These are phyloP conservation scores for Mylabris phalerata DNA, from an alignment of 1,140 invertebrate genomes.

Conservation along the genomic window DNA sequence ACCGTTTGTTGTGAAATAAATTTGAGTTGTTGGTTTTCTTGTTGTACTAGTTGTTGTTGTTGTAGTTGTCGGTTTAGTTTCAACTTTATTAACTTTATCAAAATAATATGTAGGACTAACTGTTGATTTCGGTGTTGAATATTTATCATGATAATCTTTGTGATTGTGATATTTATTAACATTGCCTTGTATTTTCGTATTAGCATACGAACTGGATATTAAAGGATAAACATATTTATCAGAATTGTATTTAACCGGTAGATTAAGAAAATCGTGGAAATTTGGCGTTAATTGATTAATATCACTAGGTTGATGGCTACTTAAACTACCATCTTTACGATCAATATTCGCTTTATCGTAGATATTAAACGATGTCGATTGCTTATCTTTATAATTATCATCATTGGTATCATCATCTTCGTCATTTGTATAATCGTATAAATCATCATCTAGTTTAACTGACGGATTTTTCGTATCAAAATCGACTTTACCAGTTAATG, in stretches of 20 bases:
- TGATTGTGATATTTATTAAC: constrained; percentile 57
- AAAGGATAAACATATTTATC: constrained; percentile 59
- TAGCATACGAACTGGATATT: constrained; percentile 65
- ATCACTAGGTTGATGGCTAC: constrained; percentile 42
- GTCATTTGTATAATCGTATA: constrained; percentile 34
- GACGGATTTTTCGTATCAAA: constrained; percentile 50
- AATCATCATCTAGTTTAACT: constrained; percentile 36
- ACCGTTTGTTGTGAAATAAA: constrained; percentile 22
- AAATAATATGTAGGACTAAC: constrained; percentile 34
- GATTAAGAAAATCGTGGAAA: constrained; percentile 61
- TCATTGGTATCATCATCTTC: constrained; percentile 12
- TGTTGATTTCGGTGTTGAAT: constrained; percentile 40
- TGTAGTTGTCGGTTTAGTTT: constrained; percentile 33
- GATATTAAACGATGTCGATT: constrained; percentile 16
- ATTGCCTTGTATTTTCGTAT: constrained; percentile 63
- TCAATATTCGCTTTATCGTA: constrained; percentile 42
- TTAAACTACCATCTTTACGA: constrained; percentile 39
- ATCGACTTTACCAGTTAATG: constrained; percentile 57
- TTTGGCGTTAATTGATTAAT: constrained; percentile 53
- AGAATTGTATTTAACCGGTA: constrained; percentile 61
- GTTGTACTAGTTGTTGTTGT: constrained; percentile 39
- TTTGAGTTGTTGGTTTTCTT: constrained; percentile 32
- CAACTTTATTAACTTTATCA: constrained; percentile 11
- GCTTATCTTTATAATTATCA: no score
- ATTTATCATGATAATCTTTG: constrained; percentile 47